phyloP scores from a whole-genome alignment of 2,888 invertebrate species.

The Epistrophe grossulariae region DNA sequence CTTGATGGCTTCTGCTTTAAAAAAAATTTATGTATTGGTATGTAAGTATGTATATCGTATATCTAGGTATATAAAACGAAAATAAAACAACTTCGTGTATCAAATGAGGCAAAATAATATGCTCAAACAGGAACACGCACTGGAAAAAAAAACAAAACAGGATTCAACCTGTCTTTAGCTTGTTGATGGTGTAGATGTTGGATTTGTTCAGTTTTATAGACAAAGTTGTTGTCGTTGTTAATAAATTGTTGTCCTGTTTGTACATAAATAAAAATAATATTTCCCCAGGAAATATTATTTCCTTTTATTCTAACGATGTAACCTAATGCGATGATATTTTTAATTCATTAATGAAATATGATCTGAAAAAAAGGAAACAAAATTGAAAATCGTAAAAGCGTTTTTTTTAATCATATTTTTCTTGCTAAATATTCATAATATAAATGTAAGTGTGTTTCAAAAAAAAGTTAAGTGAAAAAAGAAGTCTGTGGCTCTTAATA shows the following conservation, averaged over 20 bases:
- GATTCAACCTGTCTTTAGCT: slow-evolving; percentile 48
- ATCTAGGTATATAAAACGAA: no score
- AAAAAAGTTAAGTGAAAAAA: no score
- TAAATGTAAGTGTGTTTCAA: no score
- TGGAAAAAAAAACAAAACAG: slow-evolving; percentile 26
- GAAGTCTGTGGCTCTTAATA: no score
- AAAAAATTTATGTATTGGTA: no score
- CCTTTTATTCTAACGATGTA: neutral
- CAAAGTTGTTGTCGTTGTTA: neutral
- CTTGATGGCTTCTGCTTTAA: slow-evolving; percentile 19
- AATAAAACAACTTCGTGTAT: slow-evolving; percentile 21
- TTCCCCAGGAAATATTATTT: neutral
- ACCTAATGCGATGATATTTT: neutral
- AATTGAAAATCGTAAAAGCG: no score
- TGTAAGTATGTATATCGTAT: no score
- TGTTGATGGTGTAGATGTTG: neutral
- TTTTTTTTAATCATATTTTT: no score
- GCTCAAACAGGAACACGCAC: slow-evolving; percentile 24
- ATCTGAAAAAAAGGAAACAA: no score
- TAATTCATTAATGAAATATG: neutral
- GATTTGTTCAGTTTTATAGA: neutral
- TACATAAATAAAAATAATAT: neutral
- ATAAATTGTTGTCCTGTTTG: neutral
- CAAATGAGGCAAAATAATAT: slow-evolving; percentile 48
- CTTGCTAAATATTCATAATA: no score